Conservation (phyloP, 2,113 vertebrate genomes). For the Pavo muticus region DNA sequence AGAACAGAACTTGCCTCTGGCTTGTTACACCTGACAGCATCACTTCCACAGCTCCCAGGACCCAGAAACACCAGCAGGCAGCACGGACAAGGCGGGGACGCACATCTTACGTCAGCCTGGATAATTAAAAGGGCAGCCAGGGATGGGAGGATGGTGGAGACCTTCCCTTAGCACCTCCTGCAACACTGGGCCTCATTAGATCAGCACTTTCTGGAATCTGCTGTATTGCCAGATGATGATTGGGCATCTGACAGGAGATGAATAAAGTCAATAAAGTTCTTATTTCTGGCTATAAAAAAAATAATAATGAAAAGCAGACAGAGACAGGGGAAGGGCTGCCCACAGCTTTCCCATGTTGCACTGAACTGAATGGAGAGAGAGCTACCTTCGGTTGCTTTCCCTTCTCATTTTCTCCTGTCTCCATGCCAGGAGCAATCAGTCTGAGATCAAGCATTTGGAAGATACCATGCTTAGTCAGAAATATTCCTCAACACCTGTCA, state of each 20-base stretch:
- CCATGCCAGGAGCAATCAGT: not conserved
- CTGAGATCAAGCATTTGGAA: not conserved
- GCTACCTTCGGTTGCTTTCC: not conserved
- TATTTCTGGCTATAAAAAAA: conserved; percentile 63
- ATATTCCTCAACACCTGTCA: not conserved
- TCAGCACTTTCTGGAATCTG: conserved; percentile 53
- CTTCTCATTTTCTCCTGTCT: not conserved
- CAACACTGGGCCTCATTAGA: not conserved
- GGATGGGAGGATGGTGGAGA: not conserved
- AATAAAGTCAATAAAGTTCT: conserved; percentile 58
- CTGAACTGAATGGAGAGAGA: not conserved
- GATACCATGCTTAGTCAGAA: not conserved
- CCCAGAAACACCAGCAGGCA: not conserved
- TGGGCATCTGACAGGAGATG: conserved; percentile 23
- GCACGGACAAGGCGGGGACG: not conserved
- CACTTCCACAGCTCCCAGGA: not conserved
- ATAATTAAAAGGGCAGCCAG: not conserved
- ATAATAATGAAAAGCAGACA: conserved; percentile 28
- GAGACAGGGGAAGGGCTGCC: not conserved
- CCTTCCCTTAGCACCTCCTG: not conserved
- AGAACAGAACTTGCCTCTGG: conserved; percentile 45
- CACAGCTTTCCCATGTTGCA: not conserved
- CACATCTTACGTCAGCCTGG: not conserved
- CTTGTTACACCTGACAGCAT: not conserved
- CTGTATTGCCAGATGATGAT: conserved; percentile 33